A percentile compares a stretch with the other conserved stretches of the same genome.
phyloP scores from a whole-genome alignment of 2,113 vertebrate species.

The Engystomops pustulosus region DNA sequence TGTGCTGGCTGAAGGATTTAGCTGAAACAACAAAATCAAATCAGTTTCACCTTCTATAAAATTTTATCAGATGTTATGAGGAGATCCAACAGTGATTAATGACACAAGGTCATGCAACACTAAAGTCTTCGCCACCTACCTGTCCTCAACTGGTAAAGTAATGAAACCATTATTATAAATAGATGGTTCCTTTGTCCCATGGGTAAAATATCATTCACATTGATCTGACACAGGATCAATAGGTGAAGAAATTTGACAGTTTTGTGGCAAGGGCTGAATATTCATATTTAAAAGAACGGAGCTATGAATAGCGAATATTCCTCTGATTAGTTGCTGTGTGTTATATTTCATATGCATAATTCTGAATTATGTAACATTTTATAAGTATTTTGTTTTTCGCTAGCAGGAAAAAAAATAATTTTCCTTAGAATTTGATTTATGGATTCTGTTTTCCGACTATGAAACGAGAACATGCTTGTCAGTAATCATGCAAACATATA shows the following conservation, averaged over 20 bases:
- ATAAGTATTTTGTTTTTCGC: not conserved
- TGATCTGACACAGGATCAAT: constrained; percentile 58
- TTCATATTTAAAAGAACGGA: constrained; percentile 50
- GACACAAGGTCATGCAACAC: constrained; percentile 48
- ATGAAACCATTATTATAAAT: constrained; percentile 56
- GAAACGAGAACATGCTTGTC: no score
- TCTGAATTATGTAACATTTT: not conserved
- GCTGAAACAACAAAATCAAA: constrained; percentile 58
- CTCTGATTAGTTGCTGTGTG: not conserved
- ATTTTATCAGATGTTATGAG: constrained; percentile 52
- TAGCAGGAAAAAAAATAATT: not conserved
- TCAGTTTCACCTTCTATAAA: constrained; percentile 58
- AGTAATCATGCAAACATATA: no score
- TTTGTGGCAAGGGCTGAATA: constrained; percentile 43
- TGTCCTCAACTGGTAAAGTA: constrained; percentile 51
- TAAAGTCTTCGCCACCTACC: constrained; percentile 46
- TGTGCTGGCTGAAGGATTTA: constrained; percentile 43
- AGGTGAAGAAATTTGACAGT: constrained; percentile 53
- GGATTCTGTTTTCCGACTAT: no score
- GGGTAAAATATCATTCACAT: constrained; percentile 58
- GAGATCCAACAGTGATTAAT: constrained; percentile 51
- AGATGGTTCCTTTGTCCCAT: constrained; percentile 48
- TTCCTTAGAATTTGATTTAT: no score
- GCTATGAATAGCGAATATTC: not conserved
- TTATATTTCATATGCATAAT: not conserved